A percentile compares a stretch with the other conserved stretches of the same genome.
phyloP scores from a whole-genome alignment of 2,113 vertebrate species.

The Diphyllodes magnificus region DNA sequence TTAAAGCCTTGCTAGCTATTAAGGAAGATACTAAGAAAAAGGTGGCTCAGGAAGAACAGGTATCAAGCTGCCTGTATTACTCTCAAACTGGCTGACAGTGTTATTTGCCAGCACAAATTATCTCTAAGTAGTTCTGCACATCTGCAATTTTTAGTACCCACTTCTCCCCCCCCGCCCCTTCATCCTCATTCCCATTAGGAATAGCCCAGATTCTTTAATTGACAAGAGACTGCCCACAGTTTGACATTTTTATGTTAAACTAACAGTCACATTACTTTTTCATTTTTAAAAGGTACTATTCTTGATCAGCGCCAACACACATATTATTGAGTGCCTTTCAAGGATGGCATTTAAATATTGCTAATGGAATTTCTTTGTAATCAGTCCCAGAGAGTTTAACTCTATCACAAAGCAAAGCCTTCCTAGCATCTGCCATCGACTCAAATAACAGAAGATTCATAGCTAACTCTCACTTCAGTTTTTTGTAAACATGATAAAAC shows the following conservation, averaged over 20 bases:
- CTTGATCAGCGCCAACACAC: constrained; percentile 65
- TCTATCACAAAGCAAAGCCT: constrained; percentile 47
- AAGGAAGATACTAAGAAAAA: not conserved
- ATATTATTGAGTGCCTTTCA: constrained; percentile 68
- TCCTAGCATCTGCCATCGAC: constrained; percentile 39
- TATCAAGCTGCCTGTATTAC: constrained; percentile 44
- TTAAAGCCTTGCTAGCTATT: not conserved
- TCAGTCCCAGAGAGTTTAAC: constrained; percentile 65
- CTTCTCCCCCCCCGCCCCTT: not conserved
- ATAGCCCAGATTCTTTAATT: constrained; percentile 70
- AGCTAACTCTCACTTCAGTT: constrained; percentile 47
- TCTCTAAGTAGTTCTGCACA: constrained; percentile 49
- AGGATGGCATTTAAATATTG: constrained; percentile 68
- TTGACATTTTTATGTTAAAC: constrained; percentile 70
- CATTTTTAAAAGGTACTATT: constrained; percentile 69
- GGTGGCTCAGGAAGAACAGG: not conserved
- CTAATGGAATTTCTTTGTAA: constrained; percentile 73
- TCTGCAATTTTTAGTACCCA: constrained; percentile 47
- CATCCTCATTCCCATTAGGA: constrained; percentile 60
- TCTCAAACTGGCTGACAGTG: constrained; percentile 37
- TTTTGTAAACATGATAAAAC: constrained; percentile 65
- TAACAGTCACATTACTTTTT: constrained; percentile 69
- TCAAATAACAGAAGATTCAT: constrained; percentile 46
- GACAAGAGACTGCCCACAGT: constrained; percentile 69
- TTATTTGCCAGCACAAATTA: constrained; percentile 59